Conservation (phyloP, 2,113 vertebrate genomes). For the Heliornis fulica region DNA sequence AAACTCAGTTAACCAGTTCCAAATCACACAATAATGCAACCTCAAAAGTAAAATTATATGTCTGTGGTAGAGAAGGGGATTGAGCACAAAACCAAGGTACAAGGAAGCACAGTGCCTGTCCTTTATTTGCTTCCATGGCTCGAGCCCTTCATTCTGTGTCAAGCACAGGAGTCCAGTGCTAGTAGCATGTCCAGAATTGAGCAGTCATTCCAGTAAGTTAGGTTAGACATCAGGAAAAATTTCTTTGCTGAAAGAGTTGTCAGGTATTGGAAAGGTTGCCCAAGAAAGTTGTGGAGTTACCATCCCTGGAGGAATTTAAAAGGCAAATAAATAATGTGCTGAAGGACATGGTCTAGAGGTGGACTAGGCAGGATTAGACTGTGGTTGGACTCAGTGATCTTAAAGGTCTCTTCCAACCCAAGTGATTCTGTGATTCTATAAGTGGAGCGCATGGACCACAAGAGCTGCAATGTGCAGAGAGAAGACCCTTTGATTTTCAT, state of each 20-base stretch:
- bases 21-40: not conserved
- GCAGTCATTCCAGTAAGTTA: not conserved
- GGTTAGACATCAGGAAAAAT: too few relatives aligned
- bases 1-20: not conserved
- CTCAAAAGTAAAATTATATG: not conserved
- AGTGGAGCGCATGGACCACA: not conserved
- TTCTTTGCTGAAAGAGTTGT: too few relatives aligned
- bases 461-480: not conserved
- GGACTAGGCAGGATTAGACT: too few relatives aligned
- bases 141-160: not conserved
- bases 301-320: too few relatives aligned
- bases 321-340: too few relatives aligned
- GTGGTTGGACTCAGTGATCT: too few relatives aligned
- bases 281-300: too few relatives aligned
- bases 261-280: too few relatives aligned
- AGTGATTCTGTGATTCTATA: too few relatives aligned
- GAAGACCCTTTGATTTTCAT: not conserved
- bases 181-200: not conserved
- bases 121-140: not conserved
- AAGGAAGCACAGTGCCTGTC: not conserved
- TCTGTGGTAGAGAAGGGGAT: not conserved
- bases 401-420: too few relatives aligned
- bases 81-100: not conserved
- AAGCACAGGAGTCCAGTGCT: not conserved
- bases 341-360: too few relatives aligned